Conservation (phyloP, 1,140 invertebrate genomes). For the Ceratosolen solmsi region DNA sequence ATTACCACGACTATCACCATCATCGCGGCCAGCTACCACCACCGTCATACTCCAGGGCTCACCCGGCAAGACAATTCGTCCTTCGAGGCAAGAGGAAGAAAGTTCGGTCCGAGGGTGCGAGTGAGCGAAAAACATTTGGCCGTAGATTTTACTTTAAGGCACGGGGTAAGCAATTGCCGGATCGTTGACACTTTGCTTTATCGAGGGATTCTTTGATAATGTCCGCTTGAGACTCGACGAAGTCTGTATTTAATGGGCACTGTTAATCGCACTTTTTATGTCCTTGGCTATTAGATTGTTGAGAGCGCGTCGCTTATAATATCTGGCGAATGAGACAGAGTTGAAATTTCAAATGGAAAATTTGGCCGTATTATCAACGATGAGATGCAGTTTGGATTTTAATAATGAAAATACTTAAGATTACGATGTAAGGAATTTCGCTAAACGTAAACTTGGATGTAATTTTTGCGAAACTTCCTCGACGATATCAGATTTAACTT, state of each 20-base stretch:
- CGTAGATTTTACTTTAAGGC: not conserved
- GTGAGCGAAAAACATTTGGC: not conserved
- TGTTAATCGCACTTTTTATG: too few relatives aligned
- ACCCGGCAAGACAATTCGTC: too few relatives aligned
- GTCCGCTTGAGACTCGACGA: too few relatives aligned
- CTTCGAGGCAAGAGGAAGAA: not conserved
- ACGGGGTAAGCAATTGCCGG: not conserved
- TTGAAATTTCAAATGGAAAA: not conserved
- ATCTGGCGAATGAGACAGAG: not conserved
- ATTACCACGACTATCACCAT: too few relatives aligned
- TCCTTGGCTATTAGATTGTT: too few relatives aligned
- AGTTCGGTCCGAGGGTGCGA: not conserved
- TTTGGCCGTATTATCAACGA: not conserved
- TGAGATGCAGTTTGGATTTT: not conserved
- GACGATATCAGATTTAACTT: not conserved
- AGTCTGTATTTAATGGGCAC: too few relatives aligned
- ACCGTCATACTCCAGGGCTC: not conserved
- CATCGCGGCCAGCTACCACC: not conserved
- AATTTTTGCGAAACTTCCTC: not conserved
- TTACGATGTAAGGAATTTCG: not conserved
- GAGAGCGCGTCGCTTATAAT: too few relatives aligned
- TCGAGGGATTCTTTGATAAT: too few relatives aligned
- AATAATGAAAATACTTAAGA: not conserved
- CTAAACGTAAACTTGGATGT: constrained; percentile 1
- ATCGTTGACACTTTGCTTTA: not conserved